phyloP scores from a whole-genome alignment of 2,797 vertebrate genomes.

The Hypotaenidia philippensis region DNA sequence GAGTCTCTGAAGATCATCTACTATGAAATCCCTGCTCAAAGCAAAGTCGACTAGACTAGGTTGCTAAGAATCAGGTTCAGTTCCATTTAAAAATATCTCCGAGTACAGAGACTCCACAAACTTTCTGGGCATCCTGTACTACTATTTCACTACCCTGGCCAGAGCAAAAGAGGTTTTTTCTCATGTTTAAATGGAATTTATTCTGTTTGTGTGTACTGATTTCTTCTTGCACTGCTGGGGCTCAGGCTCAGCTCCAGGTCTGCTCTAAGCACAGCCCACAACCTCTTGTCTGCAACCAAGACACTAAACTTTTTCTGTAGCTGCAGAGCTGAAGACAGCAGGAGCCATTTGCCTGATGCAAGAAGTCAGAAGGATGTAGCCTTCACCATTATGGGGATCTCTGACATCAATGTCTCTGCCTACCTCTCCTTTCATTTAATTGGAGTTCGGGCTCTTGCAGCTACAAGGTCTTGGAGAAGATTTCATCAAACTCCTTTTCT shows the following conservation, averaged over 20 bases:
- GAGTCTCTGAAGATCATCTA: not conserved
- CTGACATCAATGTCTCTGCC: not conserved
- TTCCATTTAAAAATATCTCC: not conserved
- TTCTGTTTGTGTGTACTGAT: not conserved
- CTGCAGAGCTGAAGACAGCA: not conserved
- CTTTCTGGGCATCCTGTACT: not conserved
- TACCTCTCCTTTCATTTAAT: not conserved
- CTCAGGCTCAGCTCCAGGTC: not conserved
- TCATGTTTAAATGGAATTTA: not conserved
- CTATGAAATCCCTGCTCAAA: not conserved
- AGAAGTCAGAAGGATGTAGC: not conserved
- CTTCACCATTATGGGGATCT: not conserved
- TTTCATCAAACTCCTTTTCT: not conserved
- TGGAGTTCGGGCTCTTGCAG: not conserved
- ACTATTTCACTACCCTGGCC: not conserved
- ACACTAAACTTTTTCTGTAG: not conserved
- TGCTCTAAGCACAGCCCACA: not conserved
- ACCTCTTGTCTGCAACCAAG: not conserved
- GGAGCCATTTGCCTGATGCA: not conserved
- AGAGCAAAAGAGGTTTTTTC: not conserved
- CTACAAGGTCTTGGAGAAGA: not conserved
- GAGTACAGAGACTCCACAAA: not conserved
- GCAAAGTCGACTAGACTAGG: not conserved
- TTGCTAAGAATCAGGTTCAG: not conserved
- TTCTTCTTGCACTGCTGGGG: not conserved